Evolutionary conservation across 2,888 invertebrate species (phyloP).

Genomic region (Auanema sp.): DNA sequence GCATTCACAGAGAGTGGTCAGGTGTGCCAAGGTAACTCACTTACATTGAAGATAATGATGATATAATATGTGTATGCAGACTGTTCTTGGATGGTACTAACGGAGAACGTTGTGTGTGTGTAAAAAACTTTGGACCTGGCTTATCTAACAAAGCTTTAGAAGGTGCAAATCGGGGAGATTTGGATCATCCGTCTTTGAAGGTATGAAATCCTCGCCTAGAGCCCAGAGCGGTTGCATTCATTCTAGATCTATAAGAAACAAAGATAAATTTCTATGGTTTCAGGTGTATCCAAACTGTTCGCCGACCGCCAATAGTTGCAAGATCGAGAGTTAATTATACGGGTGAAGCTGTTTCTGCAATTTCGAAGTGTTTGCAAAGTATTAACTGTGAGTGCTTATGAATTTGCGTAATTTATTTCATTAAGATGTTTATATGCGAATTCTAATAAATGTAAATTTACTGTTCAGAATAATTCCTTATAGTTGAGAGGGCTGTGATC

Average conservation of each 20-base stretch:
- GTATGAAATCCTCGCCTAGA: slow-evolving; percentile 61
- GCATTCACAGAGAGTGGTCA: slow-evolving; percentile 81
- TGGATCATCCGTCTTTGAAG: slow-evolving; percentile 67
- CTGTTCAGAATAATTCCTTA: too few relatives aligned
- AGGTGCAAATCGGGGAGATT: slow-evolving; percentile 65
- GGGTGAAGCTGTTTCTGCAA: neutral
- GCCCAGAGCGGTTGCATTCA: neutral
- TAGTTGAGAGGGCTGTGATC: too few relatives aligned
- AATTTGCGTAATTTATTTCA: too few relatives aligned
- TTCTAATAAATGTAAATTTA: too few relatives aligned
- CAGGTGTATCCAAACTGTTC: slow-evolving; percentile 54
- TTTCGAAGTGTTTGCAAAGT: neutral
- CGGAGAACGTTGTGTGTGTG: slow-evolving; percentile 79
- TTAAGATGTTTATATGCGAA: too few relatives aligned
- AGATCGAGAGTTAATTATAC: slow-evolving; percentile 20
- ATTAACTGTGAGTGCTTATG: too few relatives aligned
- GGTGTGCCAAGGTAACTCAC: slow-evolving; percentile 81
- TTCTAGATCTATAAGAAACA: neutral
- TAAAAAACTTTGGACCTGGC: slow-evolving; percentile 67
- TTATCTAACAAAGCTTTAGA: slow-evolving; percentile 38
- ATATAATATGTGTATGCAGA: slow-evolving; percentile 67
- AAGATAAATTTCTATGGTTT: slow-evolving; percentile 9
- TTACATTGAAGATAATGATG: slow-evolving; percentile 67
- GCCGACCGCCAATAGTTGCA: slow-evolving; percentile 58
- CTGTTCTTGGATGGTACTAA: slow-evolving; percentile 74